Percentiles rank a stretch among this genome's conserved stretches.
Evolutionary conservation across 2,888 invertebrate species (phyloP).

Genomic region (Macrophya alboannulata): DNA sequence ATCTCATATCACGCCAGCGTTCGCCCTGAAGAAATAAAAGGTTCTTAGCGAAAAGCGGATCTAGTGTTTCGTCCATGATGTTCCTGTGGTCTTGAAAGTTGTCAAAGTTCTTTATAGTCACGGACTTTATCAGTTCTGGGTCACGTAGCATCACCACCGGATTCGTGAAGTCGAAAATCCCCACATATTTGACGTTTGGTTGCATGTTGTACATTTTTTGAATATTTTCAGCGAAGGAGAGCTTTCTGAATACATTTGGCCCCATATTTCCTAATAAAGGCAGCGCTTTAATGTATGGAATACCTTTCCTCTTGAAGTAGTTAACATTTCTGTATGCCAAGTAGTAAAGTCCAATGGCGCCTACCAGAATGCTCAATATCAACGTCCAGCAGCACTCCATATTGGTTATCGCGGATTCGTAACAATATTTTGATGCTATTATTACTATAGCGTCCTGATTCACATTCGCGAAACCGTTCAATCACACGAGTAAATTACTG

Average conservation of each 20-base stretch:
- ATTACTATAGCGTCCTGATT: neutral
- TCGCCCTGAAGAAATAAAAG: slow-evolving; percentile 75
- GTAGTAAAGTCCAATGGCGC: slow-evolving; percentile 20
- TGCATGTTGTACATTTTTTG: slow-evolving; percentile 62
- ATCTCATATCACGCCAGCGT: slow-evolving; percentile 81
- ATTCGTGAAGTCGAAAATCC: slow-evolving; percentile 65
- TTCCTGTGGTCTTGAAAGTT: slow-evolving; percentile 64
- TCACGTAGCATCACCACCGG: slow-evolving; percentile 68
- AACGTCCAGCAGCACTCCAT: slow-evolving; percentile 44
- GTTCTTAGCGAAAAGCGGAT: slow-evolving; percentile 67
- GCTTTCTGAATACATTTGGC: slow-evolving; percentile 55
- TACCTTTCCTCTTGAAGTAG: slow-evolving; percentile 66
- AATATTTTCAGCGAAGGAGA: slow-evolving; percentile 59
- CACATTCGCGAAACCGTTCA: neutral
- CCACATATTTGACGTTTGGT: slow-evolving; percentile 68
- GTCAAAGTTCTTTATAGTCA: slow-evolving; percentile 69
- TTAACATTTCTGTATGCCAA: slow-evolving; percentile 58
- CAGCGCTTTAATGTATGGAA: slow-evolving; percentile 60
- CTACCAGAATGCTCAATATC: slow-evolving; percentile 35
- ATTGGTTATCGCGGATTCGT: neutral
- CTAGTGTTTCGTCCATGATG: slow-evolving; percentile 62
- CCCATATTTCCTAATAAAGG: slow-evolving; percentile 66
- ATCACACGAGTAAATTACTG: neutral
- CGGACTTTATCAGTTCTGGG: slow-evolving; percentile 67
- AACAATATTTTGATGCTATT: neutral